phyloP scores from a whole-genome alignment of 2,797 vertebrate species.

The Euthynnus affinis region DNA sequence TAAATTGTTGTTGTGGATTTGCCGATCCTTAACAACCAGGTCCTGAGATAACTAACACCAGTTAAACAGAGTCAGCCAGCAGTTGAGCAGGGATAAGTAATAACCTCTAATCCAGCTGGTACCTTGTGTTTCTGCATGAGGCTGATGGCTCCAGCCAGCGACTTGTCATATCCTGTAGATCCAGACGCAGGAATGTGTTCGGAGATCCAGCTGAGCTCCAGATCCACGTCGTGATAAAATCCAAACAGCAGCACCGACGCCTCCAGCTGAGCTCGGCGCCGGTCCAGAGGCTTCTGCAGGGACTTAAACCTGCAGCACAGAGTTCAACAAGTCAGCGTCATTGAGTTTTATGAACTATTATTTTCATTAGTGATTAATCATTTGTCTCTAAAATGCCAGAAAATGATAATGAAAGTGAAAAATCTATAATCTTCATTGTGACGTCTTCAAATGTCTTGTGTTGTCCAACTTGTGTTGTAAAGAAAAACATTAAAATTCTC shows the following conservation, averaged over 20 bases:
- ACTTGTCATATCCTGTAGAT: constrained; percentile 80
- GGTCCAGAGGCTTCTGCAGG: constrained; percentile 87
- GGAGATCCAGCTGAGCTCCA: constrained; percentile 90
- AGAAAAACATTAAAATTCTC: too few species aligned
- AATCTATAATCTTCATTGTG: too few species aligned
- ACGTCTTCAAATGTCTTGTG: too few species aligned
- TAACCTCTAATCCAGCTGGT: constrained; percentile 6
- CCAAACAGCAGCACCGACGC: constrained; percentile 86
- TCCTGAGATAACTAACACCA: neutral
- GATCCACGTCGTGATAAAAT: constrained; percentile 88
- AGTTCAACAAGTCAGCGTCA: neutral
- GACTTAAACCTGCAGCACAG: constrained; percentile 91
- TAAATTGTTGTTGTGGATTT: too few species aligned
- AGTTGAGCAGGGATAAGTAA: too few species aligned
- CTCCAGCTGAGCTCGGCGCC: constrained; percentile 84
- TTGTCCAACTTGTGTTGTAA: too few species aligned
- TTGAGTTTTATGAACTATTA: too few species aligned
- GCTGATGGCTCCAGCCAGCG: constrained; percentile 83
- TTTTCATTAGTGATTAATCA: too few species aligned
- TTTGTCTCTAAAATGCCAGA: too few species aligned
- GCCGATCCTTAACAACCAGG: neutral
- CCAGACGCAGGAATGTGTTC: constrained; percentile 84
- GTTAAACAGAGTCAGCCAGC: too few species aligned
- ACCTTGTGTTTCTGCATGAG: constrained; percentile 91
- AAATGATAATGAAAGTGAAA: too few species aligned